Base-by-base conservation (phyloP, 2,113 vertebrate species). In the Cygnus atratus region DNA sequence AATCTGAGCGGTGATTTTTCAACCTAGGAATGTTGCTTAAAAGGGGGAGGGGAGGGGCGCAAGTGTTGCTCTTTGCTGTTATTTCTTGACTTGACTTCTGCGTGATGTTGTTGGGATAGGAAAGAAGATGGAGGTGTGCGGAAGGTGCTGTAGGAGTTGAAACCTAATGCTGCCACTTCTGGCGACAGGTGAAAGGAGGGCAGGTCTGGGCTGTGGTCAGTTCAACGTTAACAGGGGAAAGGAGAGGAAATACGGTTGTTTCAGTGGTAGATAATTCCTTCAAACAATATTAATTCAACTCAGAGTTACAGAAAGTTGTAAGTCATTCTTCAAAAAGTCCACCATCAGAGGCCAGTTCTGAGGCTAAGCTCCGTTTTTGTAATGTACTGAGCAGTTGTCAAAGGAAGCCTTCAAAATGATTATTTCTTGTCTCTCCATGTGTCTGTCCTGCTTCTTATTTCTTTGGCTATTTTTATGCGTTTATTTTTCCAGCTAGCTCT, bases 121-220 rank as follows among this genome's bases (percentile, higher is more conserved):
- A 35, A n/a, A 54, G n/a, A 57, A 76, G 6, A 26, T 16, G 31
- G 41, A 44, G 59, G 44, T 43, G 6, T 26, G 15, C 46, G 39
- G 63, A 66, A 85, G 31, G 31, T 26, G 39, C 12, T 41, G 29
- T 8, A 19, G 50, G 14, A 41, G 62, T 33, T 62, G 63, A 77
- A 76, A 58, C 22, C 33, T 25, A 6, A 31, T 58, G 44, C 44
- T 90, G 52, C 28, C 28, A 4, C 17, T 57, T 24, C n/a, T 81
- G 76, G 28, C 35, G 46, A 24, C 21, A 44, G 37, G 24, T 22
- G 33, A 33, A 39, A 19, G 33, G 44, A 50, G 6, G 11, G 20
- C 46, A 41, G 29, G 13, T 3, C 9, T 0, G 28, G 41, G 13
- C 9, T 2, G 1, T 44, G 63, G n/a, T 57, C 67, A n/a, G 13